These are phyloP conservation scores for Alca torda DNA, from an alignment of 2,797 vertebrate genomes.

Conservation along the genomic window DNA sequence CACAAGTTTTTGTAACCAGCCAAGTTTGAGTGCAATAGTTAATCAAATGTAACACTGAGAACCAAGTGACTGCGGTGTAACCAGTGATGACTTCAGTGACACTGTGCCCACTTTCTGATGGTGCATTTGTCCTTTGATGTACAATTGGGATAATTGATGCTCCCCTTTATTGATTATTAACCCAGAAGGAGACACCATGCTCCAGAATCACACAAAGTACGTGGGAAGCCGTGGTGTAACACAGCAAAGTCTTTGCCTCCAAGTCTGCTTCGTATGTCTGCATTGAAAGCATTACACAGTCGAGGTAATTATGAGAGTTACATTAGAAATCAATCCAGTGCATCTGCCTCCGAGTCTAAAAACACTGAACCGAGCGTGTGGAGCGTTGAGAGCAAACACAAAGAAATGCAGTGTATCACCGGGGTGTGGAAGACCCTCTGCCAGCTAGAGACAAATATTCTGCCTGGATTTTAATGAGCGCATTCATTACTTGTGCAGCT, in stretches of 20 bases:
- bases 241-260: not conserved
- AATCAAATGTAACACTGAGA: not conserved
- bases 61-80: accelerated
- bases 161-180: not conserved
- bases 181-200: accelerated
- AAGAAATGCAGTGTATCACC: not conserved
- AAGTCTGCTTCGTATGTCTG: not conserved
- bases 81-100: not conserved
- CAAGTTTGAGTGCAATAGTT: not conserved
- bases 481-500: slow-evolving; percentile 1
- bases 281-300: not conserved
- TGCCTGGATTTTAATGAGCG: not conserved
- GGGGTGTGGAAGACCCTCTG: not conserved
- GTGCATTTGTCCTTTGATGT: not conserved
- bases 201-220: not conserved
- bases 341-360: not conserved
- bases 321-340: not conserved
- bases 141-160: not conserved
- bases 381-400: not conserved
- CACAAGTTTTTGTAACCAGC: not conserved
- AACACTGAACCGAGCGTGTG: not conserved
- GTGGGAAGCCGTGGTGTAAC: accelerated
- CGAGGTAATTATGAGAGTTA: not conserved
- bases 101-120: not conserved
- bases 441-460: not conserved